A percentile compares a stretch with the other conserved stretches of the same genome.
Conservation (phyloP, 2,113 vertebrate genomes). For the Notiomystis cincta region DNA sequence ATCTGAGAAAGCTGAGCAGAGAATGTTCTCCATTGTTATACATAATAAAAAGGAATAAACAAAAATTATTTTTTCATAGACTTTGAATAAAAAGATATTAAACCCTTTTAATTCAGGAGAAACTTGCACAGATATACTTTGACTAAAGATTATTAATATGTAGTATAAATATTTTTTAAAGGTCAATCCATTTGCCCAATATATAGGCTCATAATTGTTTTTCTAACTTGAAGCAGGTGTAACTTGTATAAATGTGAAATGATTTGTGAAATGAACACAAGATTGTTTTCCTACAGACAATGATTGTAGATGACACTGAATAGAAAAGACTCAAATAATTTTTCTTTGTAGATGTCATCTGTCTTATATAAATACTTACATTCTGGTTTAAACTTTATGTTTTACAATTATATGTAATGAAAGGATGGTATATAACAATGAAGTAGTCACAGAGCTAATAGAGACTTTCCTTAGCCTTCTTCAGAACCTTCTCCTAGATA, state of each 20-base stretch:
- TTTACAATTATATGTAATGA: neutral
- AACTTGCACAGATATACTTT: neutral
- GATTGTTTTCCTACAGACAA: neutral
- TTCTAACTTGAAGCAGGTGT: neutral
- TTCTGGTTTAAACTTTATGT: neutral
- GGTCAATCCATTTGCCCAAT: neutral
- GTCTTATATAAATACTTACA: neutral
- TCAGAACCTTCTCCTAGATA: neutral
- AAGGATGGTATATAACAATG: neutral
- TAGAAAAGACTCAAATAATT: neutral
- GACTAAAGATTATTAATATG: neutral
- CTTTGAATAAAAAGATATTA: neutral
- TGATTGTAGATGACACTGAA: neutral
- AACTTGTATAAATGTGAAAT: neutral
- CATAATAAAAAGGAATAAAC: neutral
- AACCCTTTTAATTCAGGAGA: neutral
- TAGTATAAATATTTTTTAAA: neutral
- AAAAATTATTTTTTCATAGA: neutral
- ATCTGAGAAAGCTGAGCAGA: neutral
- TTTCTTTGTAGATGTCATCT: neutral
- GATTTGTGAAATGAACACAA: neutral
- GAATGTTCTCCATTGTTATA: neutral
- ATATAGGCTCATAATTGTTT: neutral
- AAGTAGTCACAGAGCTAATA: neutral
- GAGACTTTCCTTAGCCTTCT: neutral